Evolutionary conservation across 2,888 invertebrate genomes (phyloP).

Genomic region (Volucella inflata): DNA sequence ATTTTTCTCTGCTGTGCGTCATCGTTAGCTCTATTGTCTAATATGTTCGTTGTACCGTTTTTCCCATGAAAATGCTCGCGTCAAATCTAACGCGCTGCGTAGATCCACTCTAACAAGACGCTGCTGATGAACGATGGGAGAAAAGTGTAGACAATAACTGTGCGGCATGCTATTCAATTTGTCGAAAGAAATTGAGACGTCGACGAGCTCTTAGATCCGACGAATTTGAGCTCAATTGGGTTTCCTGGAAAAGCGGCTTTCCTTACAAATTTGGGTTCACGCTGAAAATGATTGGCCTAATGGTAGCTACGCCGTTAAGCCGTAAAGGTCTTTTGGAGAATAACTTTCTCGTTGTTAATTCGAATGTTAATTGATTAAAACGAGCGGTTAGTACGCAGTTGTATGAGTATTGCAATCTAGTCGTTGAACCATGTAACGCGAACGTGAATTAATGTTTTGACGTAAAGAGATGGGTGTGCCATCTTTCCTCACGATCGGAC

Average conservation of each 20-base stretch:
- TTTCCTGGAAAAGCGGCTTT: neutral
- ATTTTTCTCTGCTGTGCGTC: conserved; percentile 8
- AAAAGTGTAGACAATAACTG: conserved; percentile 39
- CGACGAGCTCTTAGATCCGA: neutral
- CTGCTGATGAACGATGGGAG: conserved; percentile 32
- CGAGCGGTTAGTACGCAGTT: neutral
- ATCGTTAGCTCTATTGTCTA: neutral
- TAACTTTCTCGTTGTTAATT: too few species aligned
- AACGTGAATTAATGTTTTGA: conserved; percentile 23
- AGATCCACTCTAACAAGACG: neutral
- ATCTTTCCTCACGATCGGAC: conserved; percentile 11
- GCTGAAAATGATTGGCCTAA: neutral
- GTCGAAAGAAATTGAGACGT: neutral
- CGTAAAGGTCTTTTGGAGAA: too few species aligned
- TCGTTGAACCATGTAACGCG: conserved; percentile 11
- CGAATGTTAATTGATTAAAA: neutral
- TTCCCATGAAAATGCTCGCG: neutral
- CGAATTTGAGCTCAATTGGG: conserved; percentile 20
- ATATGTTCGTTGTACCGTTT: conserved; percentile 4
- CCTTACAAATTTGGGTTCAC: neutral
- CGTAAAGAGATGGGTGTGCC: conserved; percentile 18
- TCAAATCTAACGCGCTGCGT: conserved; percentile 7
- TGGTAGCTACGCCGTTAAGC: neutral
- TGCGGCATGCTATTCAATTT: neutral
- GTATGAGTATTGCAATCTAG: neutral